Conservation (phyloP, 2,113 vertebrate species). For the Nothoprocta perdicaria region DNA sequence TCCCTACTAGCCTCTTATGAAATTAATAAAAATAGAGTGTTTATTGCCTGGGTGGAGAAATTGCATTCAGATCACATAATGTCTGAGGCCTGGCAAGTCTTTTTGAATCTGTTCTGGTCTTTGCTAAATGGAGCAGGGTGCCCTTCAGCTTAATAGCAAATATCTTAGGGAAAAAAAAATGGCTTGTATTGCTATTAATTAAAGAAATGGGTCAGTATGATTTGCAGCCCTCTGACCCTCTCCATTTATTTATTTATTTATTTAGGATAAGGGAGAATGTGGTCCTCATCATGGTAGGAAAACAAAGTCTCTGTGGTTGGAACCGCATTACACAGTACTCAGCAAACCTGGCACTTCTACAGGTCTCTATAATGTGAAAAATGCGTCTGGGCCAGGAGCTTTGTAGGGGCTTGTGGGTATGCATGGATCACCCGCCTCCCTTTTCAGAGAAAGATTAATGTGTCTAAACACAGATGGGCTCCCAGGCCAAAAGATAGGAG, state of each 20-base stretch:
- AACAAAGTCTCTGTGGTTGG: conserved; percentile 16
- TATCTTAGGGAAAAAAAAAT: background rate
- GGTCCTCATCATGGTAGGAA: background rate
- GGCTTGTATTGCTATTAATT: background rate
- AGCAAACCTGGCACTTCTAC: conserved; percentile 30
- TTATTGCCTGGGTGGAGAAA: conserved; percentile 58
- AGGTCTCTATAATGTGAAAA: conserved; percentile 8
- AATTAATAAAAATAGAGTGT: conserved; percentile 57
- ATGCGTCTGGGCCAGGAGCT: background rate
- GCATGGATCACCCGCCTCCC: background rate
- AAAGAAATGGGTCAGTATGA: background rate
- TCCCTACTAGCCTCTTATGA: conserved; percentile 7
- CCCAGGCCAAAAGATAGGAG: background rate
- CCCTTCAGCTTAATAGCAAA: conserved; percentile 14
- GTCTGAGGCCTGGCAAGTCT: conserved; percentile 44
- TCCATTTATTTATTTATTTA: background rate
- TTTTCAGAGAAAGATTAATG: background rate
- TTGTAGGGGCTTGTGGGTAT: background rate
- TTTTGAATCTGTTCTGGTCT: conserved; percentile 24
- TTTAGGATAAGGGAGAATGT: background rate
- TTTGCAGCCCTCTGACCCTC: background rate
- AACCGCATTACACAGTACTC: conserved; percentile 27
- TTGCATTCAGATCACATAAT: conserved; percentile 56
- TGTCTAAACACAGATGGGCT: background rate
- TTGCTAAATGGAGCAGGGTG: conserved; percentile 30